A percentile compares a stretch with the other conserved stretches of the same genome.
Conservation (phyloP, 2,888 invertebrate genomes). For the Pinctada fucata region DNA sequence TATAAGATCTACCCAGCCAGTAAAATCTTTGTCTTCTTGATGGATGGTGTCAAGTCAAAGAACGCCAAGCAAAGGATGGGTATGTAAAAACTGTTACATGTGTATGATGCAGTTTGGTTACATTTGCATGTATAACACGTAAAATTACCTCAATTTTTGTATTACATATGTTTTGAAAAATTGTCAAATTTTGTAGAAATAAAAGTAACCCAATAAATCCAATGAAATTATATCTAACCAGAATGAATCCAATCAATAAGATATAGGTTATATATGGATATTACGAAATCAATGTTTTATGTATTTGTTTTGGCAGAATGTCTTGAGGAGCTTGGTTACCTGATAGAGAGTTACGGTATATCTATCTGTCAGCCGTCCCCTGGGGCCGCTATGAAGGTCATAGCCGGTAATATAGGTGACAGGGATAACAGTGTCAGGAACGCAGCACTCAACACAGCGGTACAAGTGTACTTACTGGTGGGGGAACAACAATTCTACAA, state of each 20-base stretch:
- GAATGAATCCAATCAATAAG: no score
- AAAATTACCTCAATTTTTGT: no score
- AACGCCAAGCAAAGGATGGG: slow-evolving; percentile 95
- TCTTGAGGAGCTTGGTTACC: slow-evolving; percentile 90
- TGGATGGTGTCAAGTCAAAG: slow-evolving; percentile 97
- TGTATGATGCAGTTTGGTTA: no score
- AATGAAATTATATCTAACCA: no score
- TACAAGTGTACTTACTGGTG: slow-evolving; percentile 91
- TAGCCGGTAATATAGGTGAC: slow-evolving; percentile 96
- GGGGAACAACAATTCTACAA: slow-evolving; percentile 91
- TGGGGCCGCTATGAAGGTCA: slow-evolving; percentile 88
- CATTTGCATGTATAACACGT: no score
- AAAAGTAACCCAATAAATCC: no score
- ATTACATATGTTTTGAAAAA: no score
- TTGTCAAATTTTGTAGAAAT: no score
- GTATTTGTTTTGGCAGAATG: slow-evolving; percentile 83
- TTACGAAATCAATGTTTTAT: neutral
- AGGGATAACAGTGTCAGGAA: slow-evolving; percentile 96
- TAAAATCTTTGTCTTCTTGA: slow-evolving; percentile 91
- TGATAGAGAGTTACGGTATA: slow-evolving; percentile 91
- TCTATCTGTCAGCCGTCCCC: slow-evolving; percentile 89
- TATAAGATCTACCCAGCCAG: slow-evolving; percentile 91
- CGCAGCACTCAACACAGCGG: slow-evolving; percentile 95
- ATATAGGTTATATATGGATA: no score
- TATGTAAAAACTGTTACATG: slow-evolving; percentile 68